Evolutionary conservation across 2,797 vertebrate genomes (phyloP).

Genomic region (Mergus octosetaceus): DNA sequence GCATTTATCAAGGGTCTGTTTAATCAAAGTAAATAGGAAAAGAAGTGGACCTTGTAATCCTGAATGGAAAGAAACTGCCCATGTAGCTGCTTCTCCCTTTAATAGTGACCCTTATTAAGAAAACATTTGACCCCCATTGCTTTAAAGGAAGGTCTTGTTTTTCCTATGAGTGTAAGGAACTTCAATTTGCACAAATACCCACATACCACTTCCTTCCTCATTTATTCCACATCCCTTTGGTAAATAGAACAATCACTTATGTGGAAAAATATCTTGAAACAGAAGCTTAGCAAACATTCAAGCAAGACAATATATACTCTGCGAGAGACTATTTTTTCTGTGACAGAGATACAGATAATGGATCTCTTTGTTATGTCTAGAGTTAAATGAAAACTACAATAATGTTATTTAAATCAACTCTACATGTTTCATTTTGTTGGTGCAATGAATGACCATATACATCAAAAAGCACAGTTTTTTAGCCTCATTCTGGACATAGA

Average conservation of each 20-base stretch:
- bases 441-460: not conserved
- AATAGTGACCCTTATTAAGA: not conserved
- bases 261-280: not conserved
- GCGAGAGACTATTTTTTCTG: not conserved
- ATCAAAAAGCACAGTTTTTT: not conserved
- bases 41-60: not conserved
- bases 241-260: not conserved
- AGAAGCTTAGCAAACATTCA: not conserved
- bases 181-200: not conserved
- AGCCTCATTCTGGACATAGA: not conserved
- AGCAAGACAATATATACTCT: not conserved
- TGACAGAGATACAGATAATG: not conserved
- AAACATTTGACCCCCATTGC: accelerated
- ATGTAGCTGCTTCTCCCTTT: not conserved
- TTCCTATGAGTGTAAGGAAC: not conserved
- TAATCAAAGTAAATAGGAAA: not conserved
- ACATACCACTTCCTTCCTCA: not conserved
- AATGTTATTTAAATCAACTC: not conserved
- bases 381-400: not conserved
- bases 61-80: not conserved
- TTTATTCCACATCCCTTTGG: not conserved
- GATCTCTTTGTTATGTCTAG: not conserved
- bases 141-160: not conserved
- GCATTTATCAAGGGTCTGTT: not conserved
- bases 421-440: not conserved